Percentiles rank a stretch among this genome's conserved stretches.
Conservation (phyloP, 2,113 vertebrate genomes). For the Balaeniceps rex region DNA sequence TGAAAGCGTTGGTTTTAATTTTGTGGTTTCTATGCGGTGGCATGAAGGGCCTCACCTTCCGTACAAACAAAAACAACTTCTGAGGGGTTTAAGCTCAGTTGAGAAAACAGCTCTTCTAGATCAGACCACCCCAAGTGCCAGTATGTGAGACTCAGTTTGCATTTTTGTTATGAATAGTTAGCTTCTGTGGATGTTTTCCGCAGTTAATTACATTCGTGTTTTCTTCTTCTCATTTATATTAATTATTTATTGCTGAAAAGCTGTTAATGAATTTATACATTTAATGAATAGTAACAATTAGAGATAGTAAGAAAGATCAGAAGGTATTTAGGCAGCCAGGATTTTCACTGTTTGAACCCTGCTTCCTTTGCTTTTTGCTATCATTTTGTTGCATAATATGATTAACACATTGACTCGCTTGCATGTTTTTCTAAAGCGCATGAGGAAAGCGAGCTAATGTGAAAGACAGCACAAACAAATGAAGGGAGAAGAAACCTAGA, state of each 20-base stretch:
- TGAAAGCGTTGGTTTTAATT: background rate
- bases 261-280: background rate
- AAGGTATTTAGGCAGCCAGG: background rate
- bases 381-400: background rate
- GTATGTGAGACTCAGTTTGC: background rate
- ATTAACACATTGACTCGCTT: background rate
- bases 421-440: background rate
- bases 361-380: background rate
- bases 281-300: background rate
- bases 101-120: background rate
- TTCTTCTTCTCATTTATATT: background rate
- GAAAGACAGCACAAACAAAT: background rate
- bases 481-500: background rate
- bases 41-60: background rate
- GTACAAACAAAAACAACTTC: background rate
- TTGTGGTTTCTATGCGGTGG: background rate
- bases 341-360: background rate
- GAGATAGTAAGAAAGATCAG: background rate
- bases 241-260: background rate
- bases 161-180: background rate
- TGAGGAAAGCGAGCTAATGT: background rate
- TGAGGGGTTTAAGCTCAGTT: background rate
- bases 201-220: background rate
- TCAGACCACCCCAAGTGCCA: accelerated
- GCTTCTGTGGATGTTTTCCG: background rate